Evolutionary conservation across 1,140 invertebrate species (phyloP).

Genomic region (Epicauta chinensis): DNA sequence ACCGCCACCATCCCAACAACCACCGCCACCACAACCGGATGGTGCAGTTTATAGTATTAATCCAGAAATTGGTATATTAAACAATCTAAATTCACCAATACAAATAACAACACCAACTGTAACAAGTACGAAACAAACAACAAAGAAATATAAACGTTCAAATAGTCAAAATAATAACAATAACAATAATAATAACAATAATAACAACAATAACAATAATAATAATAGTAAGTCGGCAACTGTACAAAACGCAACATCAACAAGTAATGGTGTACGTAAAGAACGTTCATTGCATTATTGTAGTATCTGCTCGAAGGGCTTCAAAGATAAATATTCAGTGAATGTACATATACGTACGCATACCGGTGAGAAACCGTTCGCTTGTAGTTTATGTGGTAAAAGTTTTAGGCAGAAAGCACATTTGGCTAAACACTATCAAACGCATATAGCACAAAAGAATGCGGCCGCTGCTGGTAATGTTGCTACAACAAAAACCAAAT

Average conservation of each 20-base stretch:
- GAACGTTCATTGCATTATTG: conserved; percentile 84
- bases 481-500: conserved; percentile 35
- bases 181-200: no score
- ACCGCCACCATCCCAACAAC: no score
- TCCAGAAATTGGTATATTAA: conserved; percentile 42
- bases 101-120: conserved; percentile 44
- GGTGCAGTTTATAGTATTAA: conserved; percentile 48
- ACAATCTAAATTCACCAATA: conserved; percentile 35
- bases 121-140: conserved; percentile 47
- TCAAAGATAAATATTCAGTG: conserved; percentile 90
- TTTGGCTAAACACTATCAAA: conserved; percentile 95
- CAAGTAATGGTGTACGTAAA: conserved; percentile 59
- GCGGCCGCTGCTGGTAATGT: conserved; percentile 38
- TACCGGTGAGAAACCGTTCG: conserved; percentile 86
- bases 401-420: conserved; percentile 95
- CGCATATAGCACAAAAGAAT: conserved; percentile 78
- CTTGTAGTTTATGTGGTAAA: conserved; percentile 81
- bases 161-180: conserved; percentile 24
- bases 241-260: conserved; percentile 43
- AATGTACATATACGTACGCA: conserved; percentile 89
- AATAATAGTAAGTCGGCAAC: conserved; percentile 36
- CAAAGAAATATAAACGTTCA: conserved; percentile 49
- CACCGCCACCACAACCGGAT: background rate
- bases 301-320: conserved; percentile 86
- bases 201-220: no score